These are phyloP conservation scores for Crocodylus rhombifer DNA, from an alignment of 2,797 vertebrate genomes.

Conservation along the genomic window DNA sequence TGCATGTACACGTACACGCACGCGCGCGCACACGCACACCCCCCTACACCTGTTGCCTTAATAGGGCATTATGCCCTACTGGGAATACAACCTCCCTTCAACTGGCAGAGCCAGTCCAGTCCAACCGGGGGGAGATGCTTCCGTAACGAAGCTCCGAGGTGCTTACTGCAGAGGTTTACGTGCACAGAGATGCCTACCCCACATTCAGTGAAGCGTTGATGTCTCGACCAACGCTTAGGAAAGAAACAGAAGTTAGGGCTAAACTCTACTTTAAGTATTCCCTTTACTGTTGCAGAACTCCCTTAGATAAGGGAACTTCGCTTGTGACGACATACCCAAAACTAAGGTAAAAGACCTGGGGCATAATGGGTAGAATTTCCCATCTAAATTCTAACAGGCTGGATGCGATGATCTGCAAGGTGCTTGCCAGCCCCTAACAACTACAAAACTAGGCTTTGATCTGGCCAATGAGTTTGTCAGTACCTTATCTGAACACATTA, in stretches of 20 bases:
- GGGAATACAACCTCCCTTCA: background rate
- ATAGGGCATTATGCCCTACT: fast-evolving
- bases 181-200: fast-evolving
- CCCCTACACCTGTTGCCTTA: background rate
- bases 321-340: fast-evolving
- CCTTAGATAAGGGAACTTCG: background rate
- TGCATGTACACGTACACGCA: too few species aligned
- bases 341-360: background rate
- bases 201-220: fast-evolving
- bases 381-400: too few species aligned
- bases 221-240: background rate
- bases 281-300: constrained; percentile 36
- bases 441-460: background rate
- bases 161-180: background rate
- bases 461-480: constrained; percentile 57
- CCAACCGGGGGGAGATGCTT: fast-evolving
- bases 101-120: fast-evolving
- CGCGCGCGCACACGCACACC: too few species aligned
- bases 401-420: too few species aligned
- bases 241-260: constrained; percentile 35
- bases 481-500: constrained; percentile 70
- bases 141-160: fast-evolving
- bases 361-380: background rate
- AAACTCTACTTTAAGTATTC: constrained; percentile 24
- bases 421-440: constrained; percentile 17